Evolutionary conservation across 92 coral and sea anemone genomes (phyloP).

Genomic region (Heteractis magnifica): DNA sequence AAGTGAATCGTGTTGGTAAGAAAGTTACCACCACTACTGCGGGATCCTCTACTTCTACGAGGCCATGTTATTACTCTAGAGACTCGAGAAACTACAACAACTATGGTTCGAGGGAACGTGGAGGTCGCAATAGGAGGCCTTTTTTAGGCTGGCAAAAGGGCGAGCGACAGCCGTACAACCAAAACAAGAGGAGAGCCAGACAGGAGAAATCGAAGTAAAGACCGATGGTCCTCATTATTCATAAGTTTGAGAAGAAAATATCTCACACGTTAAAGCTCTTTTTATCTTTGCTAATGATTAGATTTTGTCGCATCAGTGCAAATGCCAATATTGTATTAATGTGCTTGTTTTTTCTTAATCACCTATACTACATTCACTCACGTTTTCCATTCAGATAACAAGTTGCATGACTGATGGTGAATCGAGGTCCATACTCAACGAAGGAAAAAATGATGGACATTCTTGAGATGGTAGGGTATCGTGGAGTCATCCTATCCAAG

Average conservation of each 20-base stretch:
- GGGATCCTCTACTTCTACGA: no score
- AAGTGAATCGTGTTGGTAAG: slow-evolving; percentile 49
- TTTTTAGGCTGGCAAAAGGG: slow-evolving; percentile 48
- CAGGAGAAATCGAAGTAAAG: neutral
- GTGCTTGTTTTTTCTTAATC: neutral
- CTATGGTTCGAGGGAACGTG: neutral
- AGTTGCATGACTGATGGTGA: slow-evolving; percentile 51
- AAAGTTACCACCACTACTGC: slow-evolving; percentile 29
- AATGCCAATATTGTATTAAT: no score
- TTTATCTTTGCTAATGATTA: no score
- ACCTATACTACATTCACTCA: neutral
- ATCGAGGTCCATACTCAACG: slow-evolving; percentile 39
- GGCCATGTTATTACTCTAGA: no score
- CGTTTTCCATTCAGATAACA: slow-evolving; percentile 42
- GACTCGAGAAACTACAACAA: no score
- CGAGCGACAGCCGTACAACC: neutral
- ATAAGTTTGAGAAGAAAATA: no score
- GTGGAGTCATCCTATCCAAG: slow-evolving; percentile 61
- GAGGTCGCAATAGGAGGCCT: slow-evolving; percentile 27
- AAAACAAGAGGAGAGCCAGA: slow-evolving; percentile 29
- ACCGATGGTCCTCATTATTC: no score
- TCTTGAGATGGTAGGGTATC: slow-evolving; percentile 56
- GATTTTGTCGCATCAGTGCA: no score
- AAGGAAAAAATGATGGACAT: slow-evolving; percentile 59
- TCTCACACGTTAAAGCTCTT: no score